Conservation (phyloP, 2,113 vertebrate genomes). For the Stomatorhinus ivindoensis region DNA sequence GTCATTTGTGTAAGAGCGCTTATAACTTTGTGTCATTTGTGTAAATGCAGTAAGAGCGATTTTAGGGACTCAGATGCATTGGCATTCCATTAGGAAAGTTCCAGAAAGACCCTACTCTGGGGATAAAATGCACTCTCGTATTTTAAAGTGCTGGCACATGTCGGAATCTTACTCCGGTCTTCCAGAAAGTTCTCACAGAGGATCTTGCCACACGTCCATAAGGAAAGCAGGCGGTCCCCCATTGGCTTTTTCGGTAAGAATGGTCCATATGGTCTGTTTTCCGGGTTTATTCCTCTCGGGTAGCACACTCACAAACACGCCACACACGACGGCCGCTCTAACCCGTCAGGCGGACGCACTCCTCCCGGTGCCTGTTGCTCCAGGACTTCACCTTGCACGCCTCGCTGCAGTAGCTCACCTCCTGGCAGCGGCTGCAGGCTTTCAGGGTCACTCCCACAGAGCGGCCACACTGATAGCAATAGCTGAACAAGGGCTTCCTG, state of each 20-base stretch:
- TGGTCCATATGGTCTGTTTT: background rate
- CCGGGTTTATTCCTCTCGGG: background rate
- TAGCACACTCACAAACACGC: background rate
- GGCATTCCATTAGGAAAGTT: background rate
- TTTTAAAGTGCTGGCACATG: background rate
- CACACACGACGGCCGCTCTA: background rate
- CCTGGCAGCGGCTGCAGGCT: conserved; percentile 57
- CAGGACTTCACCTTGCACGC: conserved; percentile 64
- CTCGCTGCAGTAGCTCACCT: conserved; percentile 66
- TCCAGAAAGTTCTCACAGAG: background rate
- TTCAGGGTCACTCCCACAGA: conserved; percentile 58
- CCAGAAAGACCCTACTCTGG: background rate
- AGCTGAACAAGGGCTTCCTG: conserved; percentile 60
- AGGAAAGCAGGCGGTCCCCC: background rate
- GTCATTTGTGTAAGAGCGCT: too few species aligned
- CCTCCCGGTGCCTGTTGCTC: conserved; percentile 58
- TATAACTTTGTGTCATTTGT: background rate
- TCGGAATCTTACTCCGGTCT: background rate
- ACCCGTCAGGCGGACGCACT: conserved; percentile 47
- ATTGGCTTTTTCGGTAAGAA: background rate
- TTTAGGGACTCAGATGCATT: background rate
- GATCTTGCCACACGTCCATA: background rate
- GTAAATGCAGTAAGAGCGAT: background rate
- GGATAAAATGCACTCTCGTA: background rate
- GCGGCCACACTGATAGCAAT: conserved; percentile 72